These are phyloP conservation scores for Pseudobourletiella spinata DNA, from an alignment of 1,140 invertebrate species.

Conservation along the genomic window DNA sequence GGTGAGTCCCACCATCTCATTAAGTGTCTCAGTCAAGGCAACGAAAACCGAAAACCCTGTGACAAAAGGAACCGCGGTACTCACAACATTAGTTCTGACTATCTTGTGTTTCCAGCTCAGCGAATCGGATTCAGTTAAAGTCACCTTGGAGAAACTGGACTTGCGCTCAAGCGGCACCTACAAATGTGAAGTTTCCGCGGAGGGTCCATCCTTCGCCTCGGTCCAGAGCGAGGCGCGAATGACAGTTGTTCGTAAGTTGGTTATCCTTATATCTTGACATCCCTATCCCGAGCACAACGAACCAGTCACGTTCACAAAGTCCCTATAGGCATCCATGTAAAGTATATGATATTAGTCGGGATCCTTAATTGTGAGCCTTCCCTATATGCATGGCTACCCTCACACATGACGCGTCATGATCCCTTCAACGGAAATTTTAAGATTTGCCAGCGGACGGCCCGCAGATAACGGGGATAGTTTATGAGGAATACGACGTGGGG, in stretches of 20 bases:
- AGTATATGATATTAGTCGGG: neutral
- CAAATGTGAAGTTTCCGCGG: conserved; percentile 32
- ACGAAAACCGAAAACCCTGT: no score
- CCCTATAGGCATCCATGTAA: neutral
- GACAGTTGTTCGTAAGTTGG: conserved; percentile 34
- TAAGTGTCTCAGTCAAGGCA: no score
- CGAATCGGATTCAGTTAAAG: conserved; percentile 25
- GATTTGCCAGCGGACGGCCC: conserved; percentile 43
- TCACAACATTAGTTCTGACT: no score
- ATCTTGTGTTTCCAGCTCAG: conserved; percentile 10
- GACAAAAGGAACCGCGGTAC: no score
- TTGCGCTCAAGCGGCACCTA: conserved; percentile 33
- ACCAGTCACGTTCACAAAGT: neutral
- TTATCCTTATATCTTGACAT: conserved; percentile 8
- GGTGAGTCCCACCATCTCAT: no score
- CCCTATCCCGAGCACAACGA: neutral
- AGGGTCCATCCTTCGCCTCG: conserved; percentile 27
- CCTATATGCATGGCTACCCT: no score
- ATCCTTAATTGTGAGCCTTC: no score
- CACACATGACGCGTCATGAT: neutral
- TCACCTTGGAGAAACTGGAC: conserved; percentile 23
- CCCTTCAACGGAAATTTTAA: conserved; percentile 25
- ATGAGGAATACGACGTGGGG: conserved; percentile 38
- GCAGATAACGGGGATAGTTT: conserved; percentile 41
- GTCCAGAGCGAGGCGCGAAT: conserved; percentile 28